Evolutionary conservation across 2,113 vertebrate genomes (phyloP), one percentile per base, ranked within the genome.

Genomic region (Zootoca vivipara): DNA sequence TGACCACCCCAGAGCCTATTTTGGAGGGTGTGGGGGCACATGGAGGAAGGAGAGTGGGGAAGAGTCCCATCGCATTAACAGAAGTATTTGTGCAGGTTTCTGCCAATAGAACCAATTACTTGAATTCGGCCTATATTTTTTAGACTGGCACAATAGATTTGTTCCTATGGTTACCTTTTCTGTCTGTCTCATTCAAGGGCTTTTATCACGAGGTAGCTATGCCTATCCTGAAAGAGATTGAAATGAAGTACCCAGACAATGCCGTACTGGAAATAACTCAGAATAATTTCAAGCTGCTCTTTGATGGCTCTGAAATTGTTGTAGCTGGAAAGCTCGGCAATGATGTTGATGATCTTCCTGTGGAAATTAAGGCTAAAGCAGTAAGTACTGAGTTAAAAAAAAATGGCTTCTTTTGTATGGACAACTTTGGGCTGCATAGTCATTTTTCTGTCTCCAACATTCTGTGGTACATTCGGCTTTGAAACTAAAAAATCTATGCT

Each of bases 141-240:
- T 35, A 35, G 75, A 78, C 18, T 52, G 18, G 9, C 13, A 69
- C 15, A 78, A 38, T 28, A 40, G 18, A 56, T 64, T 58, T 42
- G 20, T 35, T 75, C 30, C 30, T 8, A 1, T 64, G 52, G 56
- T 86, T 3, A 35, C 12, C 8, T 80, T 3, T 84, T 89, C 67
- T 74, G 9, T 85, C 64, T 82, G 1, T n/a, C 7, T 33, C 6
- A 91, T 91, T 87, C 91, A 73, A 98, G 98, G 97, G 97, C 93
- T 99, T 99, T 96, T 99, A 97, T 90, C 92, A 98, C 4, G 98
- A 99, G 82, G 97, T 99, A 64, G 96, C 98, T 85, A 98, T 94
- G 33, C 97, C 98, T 2, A 82, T 98, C 93, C 96, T 99, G 56
- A 96, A 82, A 12, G 88, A 96, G 0, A 97, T 99, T 86, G 92